These are phyloP conservation scores for Tapirus indicus DNA, from an alignment of 2,797 vertebrate species.

Conservation along the genomic window DNA sequence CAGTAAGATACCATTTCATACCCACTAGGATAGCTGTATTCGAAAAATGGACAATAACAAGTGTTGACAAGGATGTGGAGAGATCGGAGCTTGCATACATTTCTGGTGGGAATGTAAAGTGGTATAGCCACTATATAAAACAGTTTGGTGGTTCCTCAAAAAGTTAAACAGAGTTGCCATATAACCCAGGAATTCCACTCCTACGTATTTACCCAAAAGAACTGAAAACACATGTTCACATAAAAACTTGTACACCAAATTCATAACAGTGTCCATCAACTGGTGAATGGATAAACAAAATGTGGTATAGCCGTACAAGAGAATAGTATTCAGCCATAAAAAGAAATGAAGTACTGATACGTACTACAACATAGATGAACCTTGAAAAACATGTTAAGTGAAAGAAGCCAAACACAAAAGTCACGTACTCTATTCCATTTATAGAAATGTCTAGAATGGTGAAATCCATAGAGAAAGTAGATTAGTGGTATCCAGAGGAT, in stretches of 20 bases:
- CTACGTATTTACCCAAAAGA: not conserved
- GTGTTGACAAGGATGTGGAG: not conserved
- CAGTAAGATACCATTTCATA: not conserved
- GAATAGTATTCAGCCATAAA: not conserved
- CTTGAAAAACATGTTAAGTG: not conserved
- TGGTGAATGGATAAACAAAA: slow-evolving; percentile 14
- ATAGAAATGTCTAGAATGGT: not conserved
- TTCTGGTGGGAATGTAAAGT: not conserved
- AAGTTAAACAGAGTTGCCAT: slow-evolving; percentile 15
- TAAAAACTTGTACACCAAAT: not conserved
- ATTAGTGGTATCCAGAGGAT: not conserved
- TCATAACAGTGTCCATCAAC: not conserved
- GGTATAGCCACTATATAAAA: not conserved
- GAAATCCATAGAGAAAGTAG: not conserved
- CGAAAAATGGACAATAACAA: not conserved
- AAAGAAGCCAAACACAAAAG: not conserved
- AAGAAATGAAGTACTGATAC: not conserved
- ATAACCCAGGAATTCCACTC: not conserved
- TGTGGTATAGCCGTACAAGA: not conserved
- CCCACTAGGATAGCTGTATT: not conserved
- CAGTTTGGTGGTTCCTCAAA: not conserved
- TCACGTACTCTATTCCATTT: not conserved
- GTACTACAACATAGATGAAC: not conserved
- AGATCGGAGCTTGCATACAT: not conserved
- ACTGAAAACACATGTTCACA: not conserved